Evolutionary conservation across 2,797 vertebrate genomes (phyloP).

Genomic region (Thunnus albacares): DNA sequence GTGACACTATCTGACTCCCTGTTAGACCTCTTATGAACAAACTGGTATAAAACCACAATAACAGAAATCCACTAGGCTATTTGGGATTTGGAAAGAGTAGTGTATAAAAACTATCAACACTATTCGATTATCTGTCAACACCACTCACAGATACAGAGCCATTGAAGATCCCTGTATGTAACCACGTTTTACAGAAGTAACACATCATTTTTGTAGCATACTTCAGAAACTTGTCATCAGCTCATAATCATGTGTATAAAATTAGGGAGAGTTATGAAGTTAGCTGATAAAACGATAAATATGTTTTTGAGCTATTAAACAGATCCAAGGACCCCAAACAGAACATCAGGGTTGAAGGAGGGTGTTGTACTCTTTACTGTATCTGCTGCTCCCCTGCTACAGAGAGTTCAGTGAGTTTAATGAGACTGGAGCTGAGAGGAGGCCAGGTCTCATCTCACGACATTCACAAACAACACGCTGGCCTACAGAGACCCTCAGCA

Average conservation of each 20-base stretch:
- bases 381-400: constrained; percentile 24
- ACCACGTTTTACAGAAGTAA: constrained; percentile 1
- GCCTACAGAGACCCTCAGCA: constrained; percentile 57
- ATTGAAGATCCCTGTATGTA: not conserved
- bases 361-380: constrained; percentile 21
- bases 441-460: constrained; percentile 69
- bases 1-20: not conserved
- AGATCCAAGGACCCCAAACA: not conserved
- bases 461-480: constrained; percentile 59
- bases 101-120: too few relatives aligned
- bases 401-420: constrained; percentile 64
- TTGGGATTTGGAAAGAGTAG: too few relatives aligned
- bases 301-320: not conserved
- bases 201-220: constrained; percentile 1
- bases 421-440: constrained; percentile 43
- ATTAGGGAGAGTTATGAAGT: not conserved
- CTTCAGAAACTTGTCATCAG: not conserved
- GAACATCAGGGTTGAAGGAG: constrained; percentile 26
- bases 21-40: not conserved
- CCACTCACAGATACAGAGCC: too few relatives aligned
- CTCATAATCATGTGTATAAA: not conserved
- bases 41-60: not conserved
- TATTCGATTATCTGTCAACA: too few relatives aligned
- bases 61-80: not conserved
- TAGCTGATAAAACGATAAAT: constrained; percentile 17